Percentiles rank a stretch among this genome's conserved stretches.
phyloP scores from a whole-genome alignment of 2,113 vertebrate species.

The Oryzias woworae region DNA sequence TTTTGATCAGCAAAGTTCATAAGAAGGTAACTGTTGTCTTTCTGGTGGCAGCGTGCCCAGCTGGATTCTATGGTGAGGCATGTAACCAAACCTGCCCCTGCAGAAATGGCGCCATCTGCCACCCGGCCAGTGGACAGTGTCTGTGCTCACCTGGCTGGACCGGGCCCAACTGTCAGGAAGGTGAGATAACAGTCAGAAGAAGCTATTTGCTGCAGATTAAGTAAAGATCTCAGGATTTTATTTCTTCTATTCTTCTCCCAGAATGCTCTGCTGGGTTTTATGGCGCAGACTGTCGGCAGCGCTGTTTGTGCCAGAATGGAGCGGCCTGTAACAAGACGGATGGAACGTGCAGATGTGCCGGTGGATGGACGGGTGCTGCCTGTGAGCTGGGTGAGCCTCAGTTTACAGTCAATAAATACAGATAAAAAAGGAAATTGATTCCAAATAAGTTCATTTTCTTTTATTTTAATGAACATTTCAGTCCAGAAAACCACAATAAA shows the following conservation, averaged over 20 bases:
- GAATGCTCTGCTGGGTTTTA: conserved; percentile 83
- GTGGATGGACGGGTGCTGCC: conserved; percentile 84
- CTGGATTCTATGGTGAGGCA: conserved; percentile 78
- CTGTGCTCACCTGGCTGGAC: conserved; percentile 84
- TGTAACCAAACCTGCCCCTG: conserved; percentile 87
- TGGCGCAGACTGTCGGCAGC: conserved; percentile 78
- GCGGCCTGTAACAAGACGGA: conserved; percentile 80
- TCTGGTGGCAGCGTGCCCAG: conserved; percentile 79
- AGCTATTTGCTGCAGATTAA: conserved; percentile 8
- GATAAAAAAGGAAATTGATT: conserved; percentile 17
- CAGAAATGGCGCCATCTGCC: conserved; percentile 81
- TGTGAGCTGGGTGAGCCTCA: conserved; percentile 86
- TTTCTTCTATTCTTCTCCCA: conserved; percentile 51
- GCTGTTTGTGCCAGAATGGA: conserved; percentile 86
- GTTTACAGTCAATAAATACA: background rate
- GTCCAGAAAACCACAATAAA: background rate
- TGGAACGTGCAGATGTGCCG: conserved; percentile 79
- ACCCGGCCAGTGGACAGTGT: conserved; percentile 82
- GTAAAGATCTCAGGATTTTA: conserved; percentile 10
- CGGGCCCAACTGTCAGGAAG: conserved; percentile 82
- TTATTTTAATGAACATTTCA: conserved; percentile 5
- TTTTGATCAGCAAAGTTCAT: conserved; percentile 66
- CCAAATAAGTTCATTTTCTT: background rate
- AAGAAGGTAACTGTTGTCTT: conserved; percentile 45
- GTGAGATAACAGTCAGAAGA: conserved; percentile 63